phyloP scores from a whole-genome alignment of 2,113 vertebrate species.

The Mugil cephalus region DNA sequence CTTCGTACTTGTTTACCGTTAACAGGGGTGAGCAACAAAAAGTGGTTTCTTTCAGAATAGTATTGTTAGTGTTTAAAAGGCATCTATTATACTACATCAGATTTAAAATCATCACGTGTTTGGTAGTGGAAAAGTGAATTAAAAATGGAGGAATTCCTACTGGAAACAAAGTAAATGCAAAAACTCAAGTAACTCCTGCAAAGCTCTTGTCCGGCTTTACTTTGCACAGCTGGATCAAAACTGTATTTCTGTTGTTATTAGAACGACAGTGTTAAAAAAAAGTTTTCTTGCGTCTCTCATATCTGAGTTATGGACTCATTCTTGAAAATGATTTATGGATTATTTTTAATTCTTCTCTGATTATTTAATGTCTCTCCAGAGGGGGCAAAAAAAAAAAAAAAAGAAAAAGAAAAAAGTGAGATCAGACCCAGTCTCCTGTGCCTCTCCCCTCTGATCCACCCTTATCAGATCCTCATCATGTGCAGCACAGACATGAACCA shows the following conservation, averaged over 20 bases:
- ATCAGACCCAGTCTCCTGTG: conserved; percentile 46
- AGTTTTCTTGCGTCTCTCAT: conserved; percentile 1
- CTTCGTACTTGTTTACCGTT: conserved; percentile 1
- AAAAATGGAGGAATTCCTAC: not conserved
- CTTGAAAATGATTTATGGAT: conserved; percentile 16
- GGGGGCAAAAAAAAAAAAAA: conserved; percentile 3
- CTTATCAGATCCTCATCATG: conserved; percentile 73
- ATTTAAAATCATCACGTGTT: too few relatives aligned
- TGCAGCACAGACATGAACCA: conserved; percentile 71
- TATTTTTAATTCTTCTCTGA: conserved; percentile 22
- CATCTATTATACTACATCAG: too few relatives aligned
- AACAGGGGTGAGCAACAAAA: too few relatives aligned
- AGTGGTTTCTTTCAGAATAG: too few relatives aligned
- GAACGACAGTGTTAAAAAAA: not conserved
- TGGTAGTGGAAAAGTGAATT: not conserved
- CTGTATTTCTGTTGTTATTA: not conserved
- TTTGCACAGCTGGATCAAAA: conserved; percentile 6
- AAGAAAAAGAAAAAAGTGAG: conserved; percentile 23
- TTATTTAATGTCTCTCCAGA: conserved; percentile 44
- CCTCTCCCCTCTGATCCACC: conserved; percentile 61
- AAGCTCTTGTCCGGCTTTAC: not conserved
- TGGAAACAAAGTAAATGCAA: not conserved
- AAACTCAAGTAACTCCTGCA: too few relatives aligned
- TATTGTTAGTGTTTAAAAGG: too few relatives aligned
- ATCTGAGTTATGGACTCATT: conserved; percentile 41